These are phyloP conservation scores for Julus scandinavius DNA, from an alignment of 2,888 invertebrate species.

Conservation along the genomic window DNA sequence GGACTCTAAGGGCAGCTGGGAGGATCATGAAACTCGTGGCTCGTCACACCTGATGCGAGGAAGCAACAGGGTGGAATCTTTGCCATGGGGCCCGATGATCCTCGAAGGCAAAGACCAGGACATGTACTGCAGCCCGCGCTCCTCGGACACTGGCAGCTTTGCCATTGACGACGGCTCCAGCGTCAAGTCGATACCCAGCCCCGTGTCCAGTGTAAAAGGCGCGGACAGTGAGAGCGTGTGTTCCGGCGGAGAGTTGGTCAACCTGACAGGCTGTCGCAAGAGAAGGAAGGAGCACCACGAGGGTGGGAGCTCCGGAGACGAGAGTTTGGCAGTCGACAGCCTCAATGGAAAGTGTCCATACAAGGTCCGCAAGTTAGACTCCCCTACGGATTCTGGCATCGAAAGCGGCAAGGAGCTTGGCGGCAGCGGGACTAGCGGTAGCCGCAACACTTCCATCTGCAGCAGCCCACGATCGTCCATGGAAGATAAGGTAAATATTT, in stretches of 20 bases:
- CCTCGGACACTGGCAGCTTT: slow-evolving; percentile 66
- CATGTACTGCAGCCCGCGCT: slow-evolving; percentile 59
- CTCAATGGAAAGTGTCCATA: slow-evolving; percentile 71
- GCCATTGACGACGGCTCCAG: slow-evolving; percentile 76
- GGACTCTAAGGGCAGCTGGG: slow-evolving; percentile 58
- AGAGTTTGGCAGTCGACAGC: slow-evolving; percentile 57
- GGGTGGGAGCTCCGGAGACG: slow-evolving; percentile 78
- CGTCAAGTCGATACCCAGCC: slow-evolving; percentile 85
- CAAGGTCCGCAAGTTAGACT: slow-evolving; percentile 79
- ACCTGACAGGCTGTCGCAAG: slow-evolving; percentile 44
- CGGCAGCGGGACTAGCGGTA: slow-evolving; percentile 77
- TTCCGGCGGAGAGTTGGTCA: slow-evolving; percentile 73
- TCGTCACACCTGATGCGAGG: slow-evolving; percentile 44
- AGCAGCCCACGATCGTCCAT: slow-evolving; percentile 76
- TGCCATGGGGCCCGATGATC: slow-evolving; percentile 60
- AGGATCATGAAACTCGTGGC: slow-evolving; percentile 53
- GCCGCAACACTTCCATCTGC: slow-evolving; percentile 79
- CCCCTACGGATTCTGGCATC: slow-evolving; percentile 92
- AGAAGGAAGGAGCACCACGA: slow-evolving; percentile 64
- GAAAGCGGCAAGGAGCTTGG: slow-evolving; percentile 91
- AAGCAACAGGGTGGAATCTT: slow-evolving; percentile 53
- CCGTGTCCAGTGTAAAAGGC: slow-evolving; percentile 76
- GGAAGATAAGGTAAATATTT: slow-evolving; percentile 73
- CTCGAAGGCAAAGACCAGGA: slow-evolving; percentile 61
- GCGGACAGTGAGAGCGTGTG: slow-evolving; percentile 80